These are phyloP conservation scores for Steinernema khuongi DNA, from an alignment of 1,140 invertebrate genomes.

Conservation along the genomic window DNA sequence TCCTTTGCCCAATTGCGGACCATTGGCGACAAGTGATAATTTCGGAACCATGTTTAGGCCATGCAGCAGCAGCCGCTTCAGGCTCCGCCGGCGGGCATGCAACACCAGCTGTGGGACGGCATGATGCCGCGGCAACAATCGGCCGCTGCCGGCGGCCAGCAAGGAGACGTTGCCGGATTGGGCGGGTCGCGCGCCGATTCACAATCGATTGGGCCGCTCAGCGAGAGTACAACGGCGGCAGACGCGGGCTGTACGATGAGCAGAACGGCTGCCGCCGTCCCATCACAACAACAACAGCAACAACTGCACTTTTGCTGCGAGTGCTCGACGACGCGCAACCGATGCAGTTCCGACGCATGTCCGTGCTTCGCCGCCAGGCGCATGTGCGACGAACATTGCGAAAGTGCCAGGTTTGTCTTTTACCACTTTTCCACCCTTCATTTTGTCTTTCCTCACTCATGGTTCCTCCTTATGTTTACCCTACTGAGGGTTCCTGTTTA, in stretches of 20 bases:
- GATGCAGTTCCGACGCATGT: constrained; percentile 52
- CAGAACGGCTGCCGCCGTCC: constrained; percentile 9
- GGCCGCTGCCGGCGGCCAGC: neutral
- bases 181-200: constrained; percentile 11
- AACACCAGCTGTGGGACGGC: constrained; percentile 14
- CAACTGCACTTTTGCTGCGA: constrained; percentile 44
- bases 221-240: constrained; percentile 14
- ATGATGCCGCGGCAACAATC: constrained; percentile 9
- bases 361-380: constrained; percentile 56
- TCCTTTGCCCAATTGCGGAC: neutral
- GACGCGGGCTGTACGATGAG: constrained; percentile 16
- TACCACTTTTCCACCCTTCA: neutral
- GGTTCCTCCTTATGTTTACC: neutral
- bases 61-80: constrained; percentile 4
- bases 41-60: neutral
- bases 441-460: neutral
- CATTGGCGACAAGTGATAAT: too few species aligned
- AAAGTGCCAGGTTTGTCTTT: constrained; percentile 49
- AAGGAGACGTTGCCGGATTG: constrained; percentile 12
- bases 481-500: constrained; percentile 20
- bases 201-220: constrained; percentile 13
- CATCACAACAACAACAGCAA: constrained; percentile 16
- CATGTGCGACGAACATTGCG: constrained; percentile 58
- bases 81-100: neutral
- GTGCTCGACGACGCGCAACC: constrained; percentile 40